phyloP scores from a whole-genome alignment of 2,888 invertebrate genomes.

The Amphipyra berbera region DNA sequence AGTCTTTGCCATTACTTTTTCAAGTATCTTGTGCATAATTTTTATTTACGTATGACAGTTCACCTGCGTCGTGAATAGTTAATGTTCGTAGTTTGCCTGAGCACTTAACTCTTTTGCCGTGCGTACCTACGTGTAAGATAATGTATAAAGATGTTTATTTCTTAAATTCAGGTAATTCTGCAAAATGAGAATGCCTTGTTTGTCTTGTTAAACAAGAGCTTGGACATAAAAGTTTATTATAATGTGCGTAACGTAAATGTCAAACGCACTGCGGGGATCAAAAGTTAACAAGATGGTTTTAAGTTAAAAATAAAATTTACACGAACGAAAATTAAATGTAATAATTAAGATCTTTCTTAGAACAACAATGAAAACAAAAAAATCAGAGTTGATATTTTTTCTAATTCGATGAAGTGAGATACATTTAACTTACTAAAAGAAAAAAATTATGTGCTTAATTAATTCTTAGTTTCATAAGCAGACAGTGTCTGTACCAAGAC shows the following conservation, averaged over 20 bases:
- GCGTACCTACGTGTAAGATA: conserved; percentile 8
- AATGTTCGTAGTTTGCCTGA: neutral
- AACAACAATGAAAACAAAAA: neutral
- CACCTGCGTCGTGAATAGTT: neutral
- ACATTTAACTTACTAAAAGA: no score
- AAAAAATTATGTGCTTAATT: no score
- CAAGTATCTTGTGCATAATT: neutral
- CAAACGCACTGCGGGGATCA: conserved; percentile 18
- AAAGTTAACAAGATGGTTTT: conserved; percentile 21
- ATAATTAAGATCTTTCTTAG: neutral
- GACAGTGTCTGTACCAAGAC: no score
- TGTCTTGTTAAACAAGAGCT: conserved; percentile 24
- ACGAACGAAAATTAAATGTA: neutral
- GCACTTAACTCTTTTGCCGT: neutral
- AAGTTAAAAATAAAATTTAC: conserved; percentile 7
- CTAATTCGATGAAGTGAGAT: no score
- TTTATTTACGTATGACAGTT: neutral
- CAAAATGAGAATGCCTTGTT: conserved; percentile 7
- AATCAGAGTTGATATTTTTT: no score
- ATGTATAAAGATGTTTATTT: conserved; percentile 17
- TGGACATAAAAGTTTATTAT: conserved; percentile 31
- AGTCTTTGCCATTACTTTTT: neutral
- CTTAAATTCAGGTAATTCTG: conserved; percentile 29
- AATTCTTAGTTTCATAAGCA: no score
- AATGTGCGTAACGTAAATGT: conserved; percentile 29